Evolutionary conservation across 2,888 invertebrate genomes (phyloP), one percentile per base, ranked within the genome.

Genomic region (Parelbella ahira): DNA sequence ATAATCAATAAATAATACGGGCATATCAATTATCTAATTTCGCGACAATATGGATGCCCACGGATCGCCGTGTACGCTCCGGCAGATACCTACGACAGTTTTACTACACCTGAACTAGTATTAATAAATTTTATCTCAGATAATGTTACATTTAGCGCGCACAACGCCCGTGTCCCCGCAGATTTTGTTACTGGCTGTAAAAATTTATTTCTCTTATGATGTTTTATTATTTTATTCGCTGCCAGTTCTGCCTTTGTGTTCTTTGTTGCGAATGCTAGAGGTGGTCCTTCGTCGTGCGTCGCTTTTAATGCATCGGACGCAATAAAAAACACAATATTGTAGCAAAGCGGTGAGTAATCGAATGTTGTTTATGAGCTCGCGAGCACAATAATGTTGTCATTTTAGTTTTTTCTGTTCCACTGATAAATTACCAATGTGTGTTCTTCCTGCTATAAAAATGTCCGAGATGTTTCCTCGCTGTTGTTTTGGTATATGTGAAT

Each of bases 161-260:
- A 43, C 45, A 48, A 45, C 42, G 39, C 37, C 41, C 33, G 36
- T 43, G 51, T 55, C 50, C 33, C 51, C 49, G 38, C 54, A 68
- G 63, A 72, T 71, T 68, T 68, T 65, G 69, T 76, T 68, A 69
- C 70, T 53, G 56, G 68, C 56, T 63, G 64, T 79, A 69, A 78
- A 81, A 68, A 51, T 79, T 77, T 75, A 80, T 75, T 70, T 69
- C 69, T 76, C n/a, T 70, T 73, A 68, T 64, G 58, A 60, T 54
- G 56, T 67, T 73, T 75, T 71, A 72, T 74, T 73, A 69, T 70
- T 64, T 63, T 70, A 63, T 58, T 51, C 49, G 48, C 62, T 58
- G 50, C 63, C 60, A 64, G 54, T 53, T 53, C 53, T 46, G 50
- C 54, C 63, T 67, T 68, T 68, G 68, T 68, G 59, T 55, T 62